phyloP scores from a whole-genome alignment of 2,888 invertebrate genomes.

The Taenaris catops region DNA sequence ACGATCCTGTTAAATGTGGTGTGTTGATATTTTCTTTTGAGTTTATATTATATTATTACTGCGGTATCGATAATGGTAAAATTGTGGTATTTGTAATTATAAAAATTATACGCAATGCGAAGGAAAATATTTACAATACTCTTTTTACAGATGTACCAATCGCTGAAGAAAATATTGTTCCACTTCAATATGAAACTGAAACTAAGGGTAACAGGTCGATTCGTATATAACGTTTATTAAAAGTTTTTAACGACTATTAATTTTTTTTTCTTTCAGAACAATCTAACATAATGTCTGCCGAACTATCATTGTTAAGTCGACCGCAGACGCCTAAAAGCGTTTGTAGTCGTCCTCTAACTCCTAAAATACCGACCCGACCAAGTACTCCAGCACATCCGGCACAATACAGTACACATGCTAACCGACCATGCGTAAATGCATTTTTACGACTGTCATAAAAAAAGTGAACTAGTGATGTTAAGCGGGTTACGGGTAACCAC shows the following conservation, averaged over 20 bases:
- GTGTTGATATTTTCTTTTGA: constrained; percentile 1
- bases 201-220: constrained; percentile 1
- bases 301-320: constrained; percentile 33
- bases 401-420: constrained; percentile 32
- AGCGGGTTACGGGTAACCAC: no score
- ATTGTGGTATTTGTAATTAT: not conserved
- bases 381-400: constrained; percentile 38
- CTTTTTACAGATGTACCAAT: constrained; percentile 1
- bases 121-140: no score
- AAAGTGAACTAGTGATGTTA: no score
- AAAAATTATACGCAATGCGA: no score
- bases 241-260: not conserved
- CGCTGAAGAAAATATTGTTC: not conserved
- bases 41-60: no score
- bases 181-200: not conserved
- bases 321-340: constrained; percentile 49
- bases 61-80: not conserved
- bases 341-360: constrained; percentile 51
- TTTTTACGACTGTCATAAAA: no score
- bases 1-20: constrained; percentile 30
- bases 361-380: constrained; percentile 39
- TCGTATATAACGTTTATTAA: not conserved
- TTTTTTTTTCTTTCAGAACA: constrained; percentile 3
- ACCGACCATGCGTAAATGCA: constrained; percentile 53
- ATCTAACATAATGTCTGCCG: constrained; percentile 24